Evolutionary conservation across 2,797 vertebrate species (phyloP).

Genomic region (Acipenser ruthenus): DNA sequence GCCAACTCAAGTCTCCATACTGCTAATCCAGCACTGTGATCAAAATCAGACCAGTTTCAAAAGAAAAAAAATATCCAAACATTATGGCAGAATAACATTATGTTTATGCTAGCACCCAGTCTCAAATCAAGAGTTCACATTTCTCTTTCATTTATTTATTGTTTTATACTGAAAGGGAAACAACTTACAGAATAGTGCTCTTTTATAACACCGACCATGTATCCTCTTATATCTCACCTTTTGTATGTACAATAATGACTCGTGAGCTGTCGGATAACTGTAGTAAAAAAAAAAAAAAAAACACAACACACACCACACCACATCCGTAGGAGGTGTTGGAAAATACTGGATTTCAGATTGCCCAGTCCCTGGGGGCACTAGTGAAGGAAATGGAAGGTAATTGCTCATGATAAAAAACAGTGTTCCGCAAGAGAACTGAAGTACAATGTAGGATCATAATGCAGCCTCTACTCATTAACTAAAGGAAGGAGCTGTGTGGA

Average conservation of each 20-base stretch:
- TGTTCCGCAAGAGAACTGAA: background rate
- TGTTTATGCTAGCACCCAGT: background rate
- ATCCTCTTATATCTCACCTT: background rate
- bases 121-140: background rate
- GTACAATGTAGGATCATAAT: background rate
- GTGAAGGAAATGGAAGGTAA: constrained; percentile 16
- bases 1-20: background rate
- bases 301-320: too few relatives aligned
- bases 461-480: background rate
- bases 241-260: too few relatives aligned
- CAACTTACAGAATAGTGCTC: background rate
- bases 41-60: background rate
- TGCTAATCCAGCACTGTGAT: background rate
- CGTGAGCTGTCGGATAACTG: too few relatives aligned
- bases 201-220: background rate
- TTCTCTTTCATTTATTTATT: background rate
- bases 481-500: background rate
- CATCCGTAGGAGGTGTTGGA: background rate
- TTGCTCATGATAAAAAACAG: constrained; percentile 13
- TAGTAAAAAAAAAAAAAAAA: too few relatives aligned
- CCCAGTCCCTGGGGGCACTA: background rate
- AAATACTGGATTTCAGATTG: background rate
- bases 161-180: background rate
- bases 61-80: background rate
- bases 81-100: background rate